phyloP scores from a whole-genome alignment of 2,113 vertebrate genomes.

The Mesoclemmys tuberculata region DNA sequence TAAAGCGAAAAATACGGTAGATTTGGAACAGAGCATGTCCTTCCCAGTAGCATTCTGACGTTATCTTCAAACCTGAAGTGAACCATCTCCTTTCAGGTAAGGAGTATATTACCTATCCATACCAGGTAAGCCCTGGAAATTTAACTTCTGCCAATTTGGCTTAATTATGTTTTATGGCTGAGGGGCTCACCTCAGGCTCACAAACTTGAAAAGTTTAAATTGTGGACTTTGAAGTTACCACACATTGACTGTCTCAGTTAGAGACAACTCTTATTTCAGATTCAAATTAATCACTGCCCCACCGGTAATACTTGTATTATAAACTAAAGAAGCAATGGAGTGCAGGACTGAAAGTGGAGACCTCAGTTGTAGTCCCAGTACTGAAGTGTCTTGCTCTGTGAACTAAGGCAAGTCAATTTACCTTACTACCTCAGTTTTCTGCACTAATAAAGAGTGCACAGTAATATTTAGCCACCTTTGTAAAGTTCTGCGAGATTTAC shows the following conservation, averaged over 20 bases:
- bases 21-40: background rate
- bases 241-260: background rate
- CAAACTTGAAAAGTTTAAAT: background rate
- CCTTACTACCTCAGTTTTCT: background rate
- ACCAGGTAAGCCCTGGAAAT: too few species aligned
- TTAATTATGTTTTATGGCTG: background rate
- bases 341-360: background rate
- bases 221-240: background rate
- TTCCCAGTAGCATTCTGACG: rapidly evolving
- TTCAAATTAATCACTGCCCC: background rate
- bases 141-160: background rate
- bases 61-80: background rate
- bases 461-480: background rate
- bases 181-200: background rate
- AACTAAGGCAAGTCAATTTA: too few species aligned
- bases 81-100: background rate
- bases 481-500: background rate
- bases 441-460: rapidly evolving
- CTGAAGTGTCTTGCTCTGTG: background rate
- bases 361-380: background rate
- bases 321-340: background rate
- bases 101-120: too few species aligned
- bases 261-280: background rate
- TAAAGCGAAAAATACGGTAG: too few species aligned
- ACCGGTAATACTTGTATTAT: background rate